Evolutionary conservation across 2,888 invertebrate genomes (phyloP).

Genomic region (Petrophora chlorosata): DNA sequence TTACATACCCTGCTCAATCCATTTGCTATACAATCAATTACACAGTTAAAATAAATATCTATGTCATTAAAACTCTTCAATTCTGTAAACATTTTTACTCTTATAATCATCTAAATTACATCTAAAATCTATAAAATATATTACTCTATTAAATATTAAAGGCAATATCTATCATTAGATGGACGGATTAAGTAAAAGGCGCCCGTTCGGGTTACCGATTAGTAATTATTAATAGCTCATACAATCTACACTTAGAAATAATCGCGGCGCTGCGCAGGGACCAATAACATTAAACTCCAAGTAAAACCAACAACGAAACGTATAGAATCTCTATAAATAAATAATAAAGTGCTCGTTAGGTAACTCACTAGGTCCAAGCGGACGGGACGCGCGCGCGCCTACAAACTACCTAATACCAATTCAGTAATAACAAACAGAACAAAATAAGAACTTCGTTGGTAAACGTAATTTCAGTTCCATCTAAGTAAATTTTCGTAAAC

Average conservation of each 20-base stretch:
- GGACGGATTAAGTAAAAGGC: conserved; percentile 84
- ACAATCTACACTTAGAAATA: conserved; percentile 61
- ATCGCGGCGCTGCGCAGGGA: conserved; percentile 67
- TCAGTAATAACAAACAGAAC: conserved; percentile 70
- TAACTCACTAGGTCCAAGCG: conserved; percentile 75
- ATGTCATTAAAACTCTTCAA: conserved; percentile 71
- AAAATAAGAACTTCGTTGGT: conserved; percentile 75
- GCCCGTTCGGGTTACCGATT: conserved; percentile 81
- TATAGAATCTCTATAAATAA: conserved; percentile 76
- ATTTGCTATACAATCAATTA: conserved; percentile 2
- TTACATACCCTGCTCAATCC: conserved; percentile 10
- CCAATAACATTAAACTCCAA: conserved; percentile 62
- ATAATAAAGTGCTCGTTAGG: conserved; percentile 77
- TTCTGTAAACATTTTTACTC: conserved; percentile 69
- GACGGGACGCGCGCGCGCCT: conserved; percentile 59
- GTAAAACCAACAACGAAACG: conserved; percentile 73
- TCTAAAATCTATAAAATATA: conserved; percentile 82
- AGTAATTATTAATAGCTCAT: conserved; percentile 79
- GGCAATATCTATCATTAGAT: conserved; percentile 83
- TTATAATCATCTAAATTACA: conserved; percentile 72
- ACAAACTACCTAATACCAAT: conserved; percentile 59
- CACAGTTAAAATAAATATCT: conserved; percentile 61
- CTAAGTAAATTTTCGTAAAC: conserved; percentile 79
- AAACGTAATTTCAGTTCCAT: conserved; percentile 81
- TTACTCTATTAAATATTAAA: conserved; percentile 84